Conservation (phyloP, 2,113 vertebrate species). For the Raja brachyura region DNA sequence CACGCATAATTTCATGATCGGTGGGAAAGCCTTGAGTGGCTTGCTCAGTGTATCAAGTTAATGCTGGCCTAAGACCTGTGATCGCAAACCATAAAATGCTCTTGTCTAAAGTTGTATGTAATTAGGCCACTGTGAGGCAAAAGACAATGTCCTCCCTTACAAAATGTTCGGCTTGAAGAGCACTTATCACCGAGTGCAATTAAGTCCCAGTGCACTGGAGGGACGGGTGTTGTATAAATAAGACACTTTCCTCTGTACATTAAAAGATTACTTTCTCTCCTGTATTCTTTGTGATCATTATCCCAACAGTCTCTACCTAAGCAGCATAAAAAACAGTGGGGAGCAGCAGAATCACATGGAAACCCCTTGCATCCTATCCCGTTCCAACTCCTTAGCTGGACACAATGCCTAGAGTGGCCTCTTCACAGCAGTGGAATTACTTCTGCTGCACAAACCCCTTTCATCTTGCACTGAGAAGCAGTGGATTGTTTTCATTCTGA, state of each 20-base stretch:
- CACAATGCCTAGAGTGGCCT: constrained; percentile 47
- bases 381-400: constrained; percentile 44
- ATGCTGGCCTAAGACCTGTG: not conserved
- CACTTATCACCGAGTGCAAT: constrained; percentile 7
- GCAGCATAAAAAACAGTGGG: constrained; percentile 46
- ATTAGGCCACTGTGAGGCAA: constrained; percentile 30
- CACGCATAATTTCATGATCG: not conserved
- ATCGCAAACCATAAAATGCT: constrained; percentile 16
- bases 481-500: constrained; percentile 54
- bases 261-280: constrained; percentile 45
- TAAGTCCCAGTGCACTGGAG: not conserved
- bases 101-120: constrained; percentile 11
- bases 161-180: not conserved
- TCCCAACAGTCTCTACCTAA: constrained; percentile 42
- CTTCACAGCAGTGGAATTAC: constrained; percentile 42
- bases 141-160: constrained; percentile 7
- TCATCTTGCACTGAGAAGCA: constrained; percentile 41
- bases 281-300: constrained; percentile 29
- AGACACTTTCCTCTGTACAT: constrained; percentile 43
- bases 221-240: constrained; percentile 44
- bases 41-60: constrained; percentile 18
- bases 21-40: not conserved
- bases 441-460: constrained; percentile 41
- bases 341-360: constrained; percentile 43
- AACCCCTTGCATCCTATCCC: constrained; percentile 40